Evolutionary conservation across 2,888 invertebrate genomes (phyloP).

Genomic region (Rhabditoides inermis): DNA sequence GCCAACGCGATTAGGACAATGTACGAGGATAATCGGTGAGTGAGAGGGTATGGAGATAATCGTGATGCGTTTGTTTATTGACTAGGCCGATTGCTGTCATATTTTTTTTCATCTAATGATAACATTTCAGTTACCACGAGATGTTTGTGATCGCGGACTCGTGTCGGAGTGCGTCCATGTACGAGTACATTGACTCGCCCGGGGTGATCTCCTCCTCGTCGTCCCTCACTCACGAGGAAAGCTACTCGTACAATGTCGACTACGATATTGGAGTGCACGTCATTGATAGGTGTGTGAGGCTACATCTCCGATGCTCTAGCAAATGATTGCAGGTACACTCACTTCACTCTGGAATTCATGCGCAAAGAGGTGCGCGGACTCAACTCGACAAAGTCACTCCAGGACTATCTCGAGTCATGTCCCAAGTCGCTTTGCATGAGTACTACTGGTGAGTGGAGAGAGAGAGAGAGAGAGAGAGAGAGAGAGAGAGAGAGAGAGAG

Average conservation of each 20-base stretch:
- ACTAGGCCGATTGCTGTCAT: no score
- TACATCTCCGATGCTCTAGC: no score
- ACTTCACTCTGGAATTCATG: conserved; percentile 88
- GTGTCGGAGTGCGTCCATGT: conserved; percentile 97
- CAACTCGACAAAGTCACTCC: conserved; percentile 33
- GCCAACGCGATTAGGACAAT: conserved; percentile 98
- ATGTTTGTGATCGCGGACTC: conserved; percentile 97
- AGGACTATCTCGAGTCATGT: conserved; percentile 77
- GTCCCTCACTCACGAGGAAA: conserved; percentile 60
- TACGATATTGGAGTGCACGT: conserved; percentile 97
- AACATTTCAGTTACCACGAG: conserved; percentile 81
- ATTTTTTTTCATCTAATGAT: no score
- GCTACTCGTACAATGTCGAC: conserved; percentile 87
- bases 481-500: background rate
- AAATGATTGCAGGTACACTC: conserved; percentile 93
- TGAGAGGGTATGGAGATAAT: no score
- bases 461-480: conserved; percentile 3
- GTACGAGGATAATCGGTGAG: conserved; percentile 90
- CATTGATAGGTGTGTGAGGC: conserved; percentile 79
- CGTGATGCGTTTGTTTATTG: no score
- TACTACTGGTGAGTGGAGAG: conserved; percentile 65
- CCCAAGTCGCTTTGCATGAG: conserved; percentile 88
- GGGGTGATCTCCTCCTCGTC: conserved; percentile 94
- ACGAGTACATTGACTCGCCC: conserved; percentile 92
- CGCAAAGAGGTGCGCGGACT: conserved; percentile 61